Percentiles rank a stretch among this genome's conserved stretches.
Conservation (phyloP, 1,140 invertebrate genomes). For the Psix sp. region DNA sequence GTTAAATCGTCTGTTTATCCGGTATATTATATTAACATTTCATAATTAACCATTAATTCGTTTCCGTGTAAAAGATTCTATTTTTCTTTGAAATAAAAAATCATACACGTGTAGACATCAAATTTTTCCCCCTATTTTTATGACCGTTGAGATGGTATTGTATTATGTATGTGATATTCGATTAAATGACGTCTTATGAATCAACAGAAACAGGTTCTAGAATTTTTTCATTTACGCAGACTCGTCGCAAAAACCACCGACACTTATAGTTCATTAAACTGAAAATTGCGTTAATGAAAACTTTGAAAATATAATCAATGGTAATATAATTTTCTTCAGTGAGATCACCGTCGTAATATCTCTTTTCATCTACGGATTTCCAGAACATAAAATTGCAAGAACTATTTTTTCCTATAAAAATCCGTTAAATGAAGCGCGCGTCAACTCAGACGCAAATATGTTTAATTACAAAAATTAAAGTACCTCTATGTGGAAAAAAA, state of each 20-base stretch:
- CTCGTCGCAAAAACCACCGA: too few relatives aligned
- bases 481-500: constrained; percentile 26
- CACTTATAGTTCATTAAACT: constrained; percentile 33
- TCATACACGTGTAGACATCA: constrained; percentile 3
- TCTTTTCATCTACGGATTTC: constrained; percentile 11
- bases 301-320: constrained; percentile 32
- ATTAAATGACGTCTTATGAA: too few relatives aligned
- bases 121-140: neutral
- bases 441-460: too few relatives aligned
- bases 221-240: constrained; percentile 1
- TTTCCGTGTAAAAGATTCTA: constrained; percentile 29
- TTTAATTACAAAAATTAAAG: neutral
- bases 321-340: constrained; percentile 2
- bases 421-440: neutral
- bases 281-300: constrained; percentile 22
- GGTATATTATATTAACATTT: constrained; percentile 23
- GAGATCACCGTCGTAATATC: neutral
- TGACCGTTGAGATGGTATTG: neutral
- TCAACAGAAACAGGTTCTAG: constrained; percentile 9
- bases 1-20: neutral
- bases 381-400: neutral
- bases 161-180: too few relatives aligned
- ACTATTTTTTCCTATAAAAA: neutral
- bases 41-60: constrained; percentile 8
- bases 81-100: constrained; percentile 19